These are phyloP conservation scores for Coremacera marginata DNA, from an alignment of 2,888 invertebrate genomes.

Conservation along the genomic window DNA sequence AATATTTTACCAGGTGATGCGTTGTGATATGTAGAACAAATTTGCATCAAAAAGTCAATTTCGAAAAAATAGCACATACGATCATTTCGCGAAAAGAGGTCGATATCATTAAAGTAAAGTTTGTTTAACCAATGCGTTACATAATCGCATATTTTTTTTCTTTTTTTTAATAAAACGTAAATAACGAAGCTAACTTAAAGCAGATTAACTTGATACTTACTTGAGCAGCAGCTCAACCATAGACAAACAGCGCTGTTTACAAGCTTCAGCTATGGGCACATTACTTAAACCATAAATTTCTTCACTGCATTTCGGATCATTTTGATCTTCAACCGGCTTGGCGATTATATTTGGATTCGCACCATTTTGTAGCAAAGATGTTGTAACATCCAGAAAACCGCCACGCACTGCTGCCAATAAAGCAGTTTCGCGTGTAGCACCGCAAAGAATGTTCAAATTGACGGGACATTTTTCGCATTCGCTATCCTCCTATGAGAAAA, in stretches of 20 bases:
- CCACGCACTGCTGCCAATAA: conserved; percentile 85
- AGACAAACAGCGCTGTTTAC: conserved; percentile 65
- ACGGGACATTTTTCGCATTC: conserved; percentile 75
- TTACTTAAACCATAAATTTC: conserved; percentile 69
- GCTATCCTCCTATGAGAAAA: conserved; percentile 46
- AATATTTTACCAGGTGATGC: too few relatives aligned
- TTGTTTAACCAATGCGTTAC: too few relatives aligned
- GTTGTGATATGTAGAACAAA: too few relatives aligned
- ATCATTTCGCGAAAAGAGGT: too few relatives aligned
- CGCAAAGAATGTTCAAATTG: conserved; percentile 80
- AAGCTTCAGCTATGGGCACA: conserved; percentile 68
- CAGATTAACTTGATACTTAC: conserved; percentile 47
- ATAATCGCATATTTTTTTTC: too few relatives aligned
- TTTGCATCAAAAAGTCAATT: too few relatives aligned
- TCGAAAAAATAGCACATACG: too few relatives aligned
- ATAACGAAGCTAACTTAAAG: not conserved
- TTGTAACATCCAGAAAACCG: conserved; percentile 79
- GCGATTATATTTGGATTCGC: conserved; percentile 84
- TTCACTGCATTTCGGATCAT: conserved; percentile 68
- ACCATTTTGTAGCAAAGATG: conserved; percentile 79
- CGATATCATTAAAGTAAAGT: too few relatives aligned
- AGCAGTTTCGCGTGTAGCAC: conserved; percentile 84
- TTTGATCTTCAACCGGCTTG: conserved; percentile 68
- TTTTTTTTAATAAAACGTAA: too few relatives aligned
- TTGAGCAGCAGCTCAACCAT: conserved; percentile 67